phyloP scores from a whole-genome alignment of 2,888 invertebrate genomes.

The Thereva unica region DNA sequence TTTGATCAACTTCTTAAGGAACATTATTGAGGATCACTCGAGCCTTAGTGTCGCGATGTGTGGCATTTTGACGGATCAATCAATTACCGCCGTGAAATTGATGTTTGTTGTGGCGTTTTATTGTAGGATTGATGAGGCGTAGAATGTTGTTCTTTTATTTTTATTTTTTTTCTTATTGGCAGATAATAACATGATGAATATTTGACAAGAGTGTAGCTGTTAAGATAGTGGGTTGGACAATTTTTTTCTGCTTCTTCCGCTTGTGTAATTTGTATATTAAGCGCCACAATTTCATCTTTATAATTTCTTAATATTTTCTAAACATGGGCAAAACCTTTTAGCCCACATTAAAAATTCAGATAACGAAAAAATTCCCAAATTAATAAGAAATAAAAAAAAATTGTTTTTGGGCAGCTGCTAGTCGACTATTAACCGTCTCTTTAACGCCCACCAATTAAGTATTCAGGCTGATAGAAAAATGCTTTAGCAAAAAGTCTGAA shows the following conservation, averaged over 20 bases:
- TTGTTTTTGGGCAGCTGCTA: neutral
- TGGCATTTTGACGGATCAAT: constrained; percentile 14
- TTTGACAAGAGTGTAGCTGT: too few species aligned
- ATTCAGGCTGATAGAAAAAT: constrained; percentile 12
- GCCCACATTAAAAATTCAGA: constrained; percentile 7
- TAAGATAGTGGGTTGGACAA: too few species aligned
- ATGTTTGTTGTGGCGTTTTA: constrained; percentile 7
- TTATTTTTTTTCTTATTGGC: too few species aligned
- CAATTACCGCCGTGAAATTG: constrained; percentile 11
- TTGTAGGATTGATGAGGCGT: constrained; percentile 2
- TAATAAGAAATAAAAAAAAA: neutral
- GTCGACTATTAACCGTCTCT: constrained; percentile 16
- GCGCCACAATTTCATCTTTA: too few species aligned
- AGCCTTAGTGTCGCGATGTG: constrained; percentile 6
- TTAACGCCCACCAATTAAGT: constrained; percentile 31
- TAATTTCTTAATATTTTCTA: neutral
- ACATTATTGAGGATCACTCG: constrained; percentile 9
- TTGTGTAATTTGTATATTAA: too few species aligned
- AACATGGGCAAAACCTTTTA: constrained; percentile 2
- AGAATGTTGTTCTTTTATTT: too few species aligned
- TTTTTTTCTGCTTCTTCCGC: too few species aligned
- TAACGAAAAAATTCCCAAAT: constrained; percentile 26
- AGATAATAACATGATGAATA: too few species aligned
- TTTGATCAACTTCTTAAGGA: neutral
- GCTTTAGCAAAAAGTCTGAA: constrained; percentile 21